Percentiles rank a stretch among this genome's conserved stretches.
Conservation (phyloP, 2,888 invertebrate species). For the Amphipyra berbera region DNA sequence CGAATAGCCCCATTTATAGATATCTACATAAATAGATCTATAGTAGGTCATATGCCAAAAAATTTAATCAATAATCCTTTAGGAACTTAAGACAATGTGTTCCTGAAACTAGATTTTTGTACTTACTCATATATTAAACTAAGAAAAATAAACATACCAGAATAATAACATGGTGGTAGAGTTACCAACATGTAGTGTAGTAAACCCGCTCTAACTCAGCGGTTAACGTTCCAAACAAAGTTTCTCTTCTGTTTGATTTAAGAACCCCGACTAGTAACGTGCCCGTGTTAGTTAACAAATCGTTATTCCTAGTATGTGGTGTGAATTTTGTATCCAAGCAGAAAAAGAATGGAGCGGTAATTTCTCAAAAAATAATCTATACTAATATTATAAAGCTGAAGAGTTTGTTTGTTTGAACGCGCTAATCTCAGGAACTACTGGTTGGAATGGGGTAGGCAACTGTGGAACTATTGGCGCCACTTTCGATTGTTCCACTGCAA, state of each 20-base stretch:
- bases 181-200: slow-evolving; percentile 40
- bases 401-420: too few species aligned
- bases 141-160: slow-evolving; percentile 18
- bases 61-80: too few species aligned
- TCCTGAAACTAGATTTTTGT: too few species aligned
- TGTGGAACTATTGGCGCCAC: too few species aligned
- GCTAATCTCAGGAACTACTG: too few species aligned
- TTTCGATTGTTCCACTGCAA: too few species aligned
- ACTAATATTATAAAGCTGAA: too few species aligned
- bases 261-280: slow-evolving; percentile 58
- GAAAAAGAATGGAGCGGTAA: neutral
- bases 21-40: too few species aligned
- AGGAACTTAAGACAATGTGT: too few species aligned
- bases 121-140: neutral
- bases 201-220: slow-evolving; percentile 45
- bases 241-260: slow-evolving; percentile 70
- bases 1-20: too few species aligned
- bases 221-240: slow-evolving; percentile 63
- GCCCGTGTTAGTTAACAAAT: slow-evolving; percentile 61
- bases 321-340: slow-evolving; percentile 2
- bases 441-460: too few species aligned
- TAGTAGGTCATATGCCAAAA: too few species aligned
- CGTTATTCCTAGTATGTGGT: slow-evolving; percentile 34
- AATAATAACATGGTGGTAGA: slow-evolving; percentile 21
- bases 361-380: neutral